Conservation (phyloP, 2,797 vertebrate genomes). For the Microctenopoma stevenorrisi region DNA sequence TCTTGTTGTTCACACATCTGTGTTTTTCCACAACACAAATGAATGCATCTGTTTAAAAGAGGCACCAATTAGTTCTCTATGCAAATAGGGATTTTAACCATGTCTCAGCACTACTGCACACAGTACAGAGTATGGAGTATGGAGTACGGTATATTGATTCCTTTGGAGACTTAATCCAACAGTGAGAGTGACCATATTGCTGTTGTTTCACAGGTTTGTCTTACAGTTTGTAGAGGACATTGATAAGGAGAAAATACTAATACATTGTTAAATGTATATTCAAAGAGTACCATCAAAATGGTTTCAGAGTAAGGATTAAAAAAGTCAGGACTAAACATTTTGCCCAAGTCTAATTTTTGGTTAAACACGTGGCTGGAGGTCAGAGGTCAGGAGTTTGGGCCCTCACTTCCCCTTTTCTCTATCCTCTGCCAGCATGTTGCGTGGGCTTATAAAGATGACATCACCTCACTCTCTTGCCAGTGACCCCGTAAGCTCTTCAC, state of each 20-base stretch:
- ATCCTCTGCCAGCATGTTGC: slow-evolving; percentile 31
- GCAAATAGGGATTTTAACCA: not conserved
- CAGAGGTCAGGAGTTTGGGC: slow-evolving; percentile 6
- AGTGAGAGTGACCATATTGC: not conserved
- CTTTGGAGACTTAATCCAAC: not conserved
- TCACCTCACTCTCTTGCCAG: slow-evolving; percentile 54
- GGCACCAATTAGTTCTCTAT: slow-evolving; percentile 6
- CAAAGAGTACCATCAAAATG: not conserved
- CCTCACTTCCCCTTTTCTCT: not conserved
- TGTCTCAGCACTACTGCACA: not conserved
- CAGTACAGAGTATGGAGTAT: not conserved
- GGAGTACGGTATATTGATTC: slow-evolving; percentile 1
- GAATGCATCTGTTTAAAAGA: not conserved
- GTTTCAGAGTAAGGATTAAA: not conserved
- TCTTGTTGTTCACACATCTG: not conserved
- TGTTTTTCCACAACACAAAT: not conserved
- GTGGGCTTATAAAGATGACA: slow-evolving; percentile 51
- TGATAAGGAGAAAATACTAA: too few relatives aligned
- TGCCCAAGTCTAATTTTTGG: not conserved
- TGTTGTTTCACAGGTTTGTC: not conserved
- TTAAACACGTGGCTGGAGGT: slow-evolving; percentile 1
- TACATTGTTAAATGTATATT: too few relatives aligned
- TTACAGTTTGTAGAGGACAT: too few relatives aligned
- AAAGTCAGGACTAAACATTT: not conserved
- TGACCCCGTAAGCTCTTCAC: slow-evolving; percentile 38